Conservation (phyloP, 2,888 invertebrate genomes). For the Clostera curtula region DNA sequence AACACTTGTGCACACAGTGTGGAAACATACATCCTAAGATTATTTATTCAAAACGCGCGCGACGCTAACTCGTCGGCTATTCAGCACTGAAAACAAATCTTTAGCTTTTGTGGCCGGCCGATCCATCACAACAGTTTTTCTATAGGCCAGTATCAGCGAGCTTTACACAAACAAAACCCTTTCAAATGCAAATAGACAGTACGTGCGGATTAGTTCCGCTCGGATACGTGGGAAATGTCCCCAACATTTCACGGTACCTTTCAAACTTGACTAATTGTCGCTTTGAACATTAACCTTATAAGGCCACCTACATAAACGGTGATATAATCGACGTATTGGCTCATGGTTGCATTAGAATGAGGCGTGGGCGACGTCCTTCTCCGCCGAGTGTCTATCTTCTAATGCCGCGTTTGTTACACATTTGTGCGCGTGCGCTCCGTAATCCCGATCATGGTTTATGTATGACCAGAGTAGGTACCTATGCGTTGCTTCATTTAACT, state of each 20-base stretch:
- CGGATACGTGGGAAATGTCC: constrained; percentile 57
- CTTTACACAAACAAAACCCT: constrained; percentile 67
- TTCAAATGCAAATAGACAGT: constrained; percentile 67
- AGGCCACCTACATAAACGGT: constrained; percentile 69
- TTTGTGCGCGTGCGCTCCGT: constrained; percentile 43
- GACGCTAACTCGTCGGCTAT: constrained; percentile 57
- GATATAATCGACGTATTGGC: constrained; percentile 63
- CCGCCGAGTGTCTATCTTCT: constrained; percentile 39
- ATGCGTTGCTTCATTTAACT: constrained; percentile 56
- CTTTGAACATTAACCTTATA: constrained; percentile 70
- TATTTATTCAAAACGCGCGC: constrained; percentile 65
- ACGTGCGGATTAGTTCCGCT: constrained; percentile 69
- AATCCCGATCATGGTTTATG: constrained; percentile 60
- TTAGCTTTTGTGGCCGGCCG: constrained; percentile 51
- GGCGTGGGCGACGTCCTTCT: constrained; percentile 66
- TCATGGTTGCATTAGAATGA: constrained; percentile 43
- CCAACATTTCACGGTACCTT: constrained; percentile 20
- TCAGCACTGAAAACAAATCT: constrained; percentile 69
- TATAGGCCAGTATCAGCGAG: constrained; percentile 60
- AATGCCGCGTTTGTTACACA: constrained; percentile 39
- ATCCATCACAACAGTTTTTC: constrained; percentile 67
- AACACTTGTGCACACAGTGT: constrained; percentile 30
- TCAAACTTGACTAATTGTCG: constrained; percentile 24
- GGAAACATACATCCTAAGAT: constrained; percentile 35
- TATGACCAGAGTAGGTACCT: constrained; percentile 52